phyloP scores from a whole-genome alignment of 1,140 invertebrate species.

The Neoseiulus cucumeris region DNA sequence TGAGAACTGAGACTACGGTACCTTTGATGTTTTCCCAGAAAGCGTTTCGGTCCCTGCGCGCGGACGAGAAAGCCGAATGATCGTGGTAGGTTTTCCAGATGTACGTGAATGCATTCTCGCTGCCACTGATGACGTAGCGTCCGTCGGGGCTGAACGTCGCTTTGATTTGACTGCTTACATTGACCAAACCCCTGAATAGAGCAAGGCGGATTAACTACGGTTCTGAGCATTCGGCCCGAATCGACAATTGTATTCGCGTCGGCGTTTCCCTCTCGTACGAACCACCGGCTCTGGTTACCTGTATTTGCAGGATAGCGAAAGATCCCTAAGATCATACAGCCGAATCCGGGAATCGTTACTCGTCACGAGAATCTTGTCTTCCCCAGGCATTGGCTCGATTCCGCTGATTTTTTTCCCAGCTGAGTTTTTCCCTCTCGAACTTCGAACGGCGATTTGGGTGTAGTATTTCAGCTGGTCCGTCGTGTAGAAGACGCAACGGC shows the following conservation, averaged over 20 bases:
- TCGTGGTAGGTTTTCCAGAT: constrained; percentile 91
- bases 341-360: constrained; percentile 94
- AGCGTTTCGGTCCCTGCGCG: constrained; percentile 77
- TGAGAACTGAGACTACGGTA: constrained; percentile 19
- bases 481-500: constrained; percentile 90
- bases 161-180: constrained; percentile 90
- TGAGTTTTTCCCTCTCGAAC: constrained; percentile 78
- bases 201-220: no score
- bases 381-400: constrained; percentile 86
- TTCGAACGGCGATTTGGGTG: constrained; percentile 87
- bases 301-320: constrained; percentile 91
- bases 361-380: constrained; percentile 89
- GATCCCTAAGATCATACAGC: constrained; percentile 83
- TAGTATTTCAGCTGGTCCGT: constrained; percentile 96
- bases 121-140: constrained; percentile 89
- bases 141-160: constrained; percentile 87
- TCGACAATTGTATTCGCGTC: no score
- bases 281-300: no score
- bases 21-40: constrained; percentile 93
- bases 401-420: constrained; percentile 87
- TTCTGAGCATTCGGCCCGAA: no score
- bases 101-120: constrained; percentile 93
- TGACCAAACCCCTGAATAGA: constrained; percentile 54
- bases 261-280: no score
- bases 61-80: constrained; percentile 82